Evolutionary conservation across 2,888 invertebrate species (phyloP), one percentile per base, ranked within the genome.

Genomic region (Scaptodrosophila latifasciaeformis): DNA sequence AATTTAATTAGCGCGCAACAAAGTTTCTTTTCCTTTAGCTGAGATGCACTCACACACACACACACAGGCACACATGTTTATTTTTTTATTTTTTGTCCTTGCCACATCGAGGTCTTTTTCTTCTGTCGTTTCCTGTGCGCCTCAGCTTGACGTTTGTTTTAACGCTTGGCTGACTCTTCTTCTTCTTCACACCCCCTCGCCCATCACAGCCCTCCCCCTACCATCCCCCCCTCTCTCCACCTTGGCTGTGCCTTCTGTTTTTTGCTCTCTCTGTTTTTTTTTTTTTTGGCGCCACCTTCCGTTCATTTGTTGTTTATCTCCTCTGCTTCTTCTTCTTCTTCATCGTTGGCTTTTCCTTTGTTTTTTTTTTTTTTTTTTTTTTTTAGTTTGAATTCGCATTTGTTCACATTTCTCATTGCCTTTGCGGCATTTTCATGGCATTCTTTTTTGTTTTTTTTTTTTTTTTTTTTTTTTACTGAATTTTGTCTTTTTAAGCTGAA

Each of bases 401-500:
- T n/a, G n/a, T n/a, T n/a, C n/a, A n/a, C n/a, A n/a, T n/a, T n/a
- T n/a, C n/a, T n/a, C n/a, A n/a, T n/a, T n/a, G n/a, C n/a, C 42
- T 43, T 17, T 30, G n/a, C 12, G 35, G 39, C 43, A 50, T 60
- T 57, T 62, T 57, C 40, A 53, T 57, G 21, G 34, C 39, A 46
- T 54, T 54, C n/a, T n/a, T 43, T 19, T 31, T 40, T 34, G 39
- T 29, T 29, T 10, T 29, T 29, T 10, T 6, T 29, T 6, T 29
- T 29, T 6, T 29, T 29, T 29, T 29, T 12, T 18, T 51, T 49
- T 51, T 54, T 64, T 49, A 59, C 54, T 64, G 65, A 54, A 59
- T 59, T 63, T 52, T 49, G 51, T 45, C 64, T 47, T 58, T 58
- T 59, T 49, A 50, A 59, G 19, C 24, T 47, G 53, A 35, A 47